Evolutionary conservation across 2,113 vertebrate genomes (phyloP).

Genomic region (Peromyscus californicus): DNA sequence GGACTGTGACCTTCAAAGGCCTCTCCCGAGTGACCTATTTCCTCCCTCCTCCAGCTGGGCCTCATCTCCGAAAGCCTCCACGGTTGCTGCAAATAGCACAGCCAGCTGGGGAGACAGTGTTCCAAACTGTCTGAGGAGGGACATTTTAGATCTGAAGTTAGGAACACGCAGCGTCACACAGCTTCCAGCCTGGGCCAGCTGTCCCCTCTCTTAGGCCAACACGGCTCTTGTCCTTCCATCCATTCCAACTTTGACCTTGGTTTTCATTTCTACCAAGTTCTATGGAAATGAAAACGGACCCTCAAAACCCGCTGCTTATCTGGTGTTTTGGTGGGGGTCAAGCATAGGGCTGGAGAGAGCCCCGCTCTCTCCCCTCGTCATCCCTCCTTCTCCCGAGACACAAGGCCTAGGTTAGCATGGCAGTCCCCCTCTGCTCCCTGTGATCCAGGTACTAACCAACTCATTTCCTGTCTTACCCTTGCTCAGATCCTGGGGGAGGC

Average conservation of each 20-base stretch:
- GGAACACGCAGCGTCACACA: accelerated
- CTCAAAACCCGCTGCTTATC: neutral
- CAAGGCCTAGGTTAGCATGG: neutral
- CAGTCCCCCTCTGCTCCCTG: accelerated
- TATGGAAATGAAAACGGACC: neutral
- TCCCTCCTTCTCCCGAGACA: no score
- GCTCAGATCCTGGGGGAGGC: slow-evolving; percentile 40
- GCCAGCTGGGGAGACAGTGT: neutral
- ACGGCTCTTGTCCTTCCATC: neutral
- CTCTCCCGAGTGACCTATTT: neutral
- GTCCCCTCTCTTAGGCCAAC: neutral
- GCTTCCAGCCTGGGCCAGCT: neutral
- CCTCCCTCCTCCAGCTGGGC: neutral
- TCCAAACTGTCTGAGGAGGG: neutral
- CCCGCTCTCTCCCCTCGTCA: neutral
- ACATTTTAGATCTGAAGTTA: neutral
- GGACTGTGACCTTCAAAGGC: neutral
- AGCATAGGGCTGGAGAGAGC: neutral
- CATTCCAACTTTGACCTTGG: neutral
- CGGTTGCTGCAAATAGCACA: neutral
- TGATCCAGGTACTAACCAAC: neutral
- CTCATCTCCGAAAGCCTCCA: neutral
- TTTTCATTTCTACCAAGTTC: neutral
- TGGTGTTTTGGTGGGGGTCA: neutral
- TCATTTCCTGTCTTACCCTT: no score